Evolutionary conservation across 2,797 vertebrate species (phyloP).

Genomic region (Sebastes miniatus): DNA sequence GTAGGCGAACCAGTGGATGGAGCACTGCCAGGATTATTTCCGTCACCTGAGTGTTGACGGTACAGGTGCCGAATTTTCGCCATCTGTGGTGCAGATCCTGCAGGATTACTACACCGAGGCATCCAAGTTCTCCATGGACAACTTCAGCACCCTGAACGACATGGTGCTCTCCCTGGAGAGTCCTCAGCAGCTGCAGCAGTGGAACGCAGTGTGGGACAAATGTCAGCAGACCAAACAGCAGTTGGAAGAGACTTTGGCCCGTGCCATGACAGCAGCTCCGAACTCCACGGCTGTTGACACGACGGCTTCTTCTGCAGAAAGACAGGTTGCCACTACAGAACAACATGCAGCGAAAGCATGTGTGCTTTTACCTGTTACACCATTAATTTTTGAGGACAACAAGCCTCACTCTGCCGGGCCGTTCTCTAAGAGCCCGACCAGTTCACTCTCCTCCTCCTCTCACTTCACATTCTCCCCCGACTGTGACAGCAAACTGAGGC

Average conservation of each 20-base stretch:
- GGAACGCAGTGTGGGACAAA: constrained; percentile 80
- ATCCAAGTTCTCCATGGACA: constrained; percentile 81
- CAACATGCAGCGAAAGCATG: constrained; percentile 16
- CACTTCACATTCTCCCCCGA: constrained; percentile 70
- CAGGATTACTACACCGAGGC: constrained; percentile 80
- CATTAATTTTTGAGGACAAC: constrained; percentile 62
- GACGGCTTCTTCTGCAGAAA: neutral
- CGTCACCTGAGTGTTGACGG: constrained; percentile 65
- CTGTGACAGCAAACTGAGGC: constrained; percentile 57
- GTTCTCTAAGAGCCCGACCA: constrained; percentile 62
- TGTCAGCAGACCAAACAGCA: constrained; percentile 80
- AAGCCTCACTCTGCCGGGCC: constrained; percentile 62
- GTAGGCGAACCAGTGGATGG: constrained; percentile 81
- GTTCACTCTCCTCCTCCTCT: constrained; percentile 57
- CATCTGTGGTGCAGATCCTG: constrained; percentile 70
- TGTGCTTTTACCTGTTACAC: constrained; percentile 36
- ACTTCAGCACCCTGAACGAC: constrained; percentile 79
- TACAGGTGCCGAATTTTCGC: constrained; percentile 36
- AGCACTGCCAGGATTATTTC: constrained; percentile 81
- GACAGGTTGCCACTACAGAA: constrained; percentile 4
- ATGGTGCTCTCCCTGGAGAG: constrained; percentile 78
- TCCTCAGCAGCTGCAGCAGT: constrained; percentile 75
- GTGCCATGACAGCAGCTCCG: constrained; percentile 4
- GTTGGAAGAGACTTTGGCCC: constrained; percentile 77
- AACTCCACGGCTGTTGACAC: neutral